These are phyloP conservation scores for Imbricaverruca yamaguchii DNA, from an alignment of 2,888 invertebrate genomes.

Conservation along the genomic window DNA sequence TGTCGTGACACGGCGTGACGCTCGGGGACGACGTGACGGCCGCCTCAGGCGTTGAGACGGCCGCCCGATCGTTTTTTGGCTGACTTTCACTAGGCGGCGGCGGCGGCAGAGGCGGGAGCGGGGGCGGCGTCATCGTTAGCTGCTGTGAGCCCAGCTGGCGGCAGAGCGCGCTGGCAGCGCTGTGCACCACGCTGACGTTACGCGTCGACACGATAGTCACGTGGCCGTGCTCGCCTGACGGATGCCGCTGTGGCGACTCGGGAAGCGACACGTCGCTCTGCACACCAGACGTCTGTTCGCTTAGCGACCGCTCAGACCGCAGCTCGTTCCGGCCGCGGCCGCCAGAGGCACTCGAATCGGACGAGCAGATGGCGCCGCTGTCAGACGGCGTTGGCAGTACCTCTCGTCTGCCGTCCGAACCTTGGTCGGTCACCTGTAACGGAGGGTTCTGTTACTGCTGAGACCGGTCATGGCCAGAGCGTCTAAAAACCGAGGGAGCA, in stretches of 20 bases:
- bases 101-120: neutral
- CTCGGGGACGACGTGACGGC: neutral
- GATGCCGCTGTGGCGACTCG: conserved; percentile 1
- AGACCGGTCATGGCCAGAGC: too few relatives aligned
- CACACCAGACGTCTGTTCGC: conserved; percentile 11
- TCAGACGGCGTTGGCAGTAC: neutral
- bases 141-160: neutral
- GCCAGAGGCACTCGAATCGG: conserved; percentile 13
- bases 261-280: conserved; percentile 21
- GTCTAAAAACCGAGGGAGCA: too few relatives aligned
- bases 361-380: neutral
- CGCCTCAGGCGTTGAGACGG: conserved; percentile 8
- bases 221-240: neutral
- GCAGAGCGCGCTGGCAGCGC: conserved; percentile 5
- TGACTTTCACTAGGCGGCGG: neutral
- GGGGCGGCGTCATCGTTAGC: neutral
- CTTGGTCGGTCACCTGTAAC: neutral
- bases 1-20: too few relatives aligned
- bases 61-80: conserved; percentile 6
- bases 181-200: neutral
- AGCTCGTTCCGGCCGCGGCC: neutral
- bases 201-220: neutral
- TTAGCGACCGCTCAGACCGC: neutral
- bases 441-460: neutral
- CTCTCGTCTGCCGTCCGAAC: conserved; percentile 13